A percentile compares a stretch with the other conserved stretches of the same genome.
These are phyloP conservation scores for Motacilla alba DNA, from an alignment of 2,113 vertebrate genomes.

Conservation along the genomic window DNA sequence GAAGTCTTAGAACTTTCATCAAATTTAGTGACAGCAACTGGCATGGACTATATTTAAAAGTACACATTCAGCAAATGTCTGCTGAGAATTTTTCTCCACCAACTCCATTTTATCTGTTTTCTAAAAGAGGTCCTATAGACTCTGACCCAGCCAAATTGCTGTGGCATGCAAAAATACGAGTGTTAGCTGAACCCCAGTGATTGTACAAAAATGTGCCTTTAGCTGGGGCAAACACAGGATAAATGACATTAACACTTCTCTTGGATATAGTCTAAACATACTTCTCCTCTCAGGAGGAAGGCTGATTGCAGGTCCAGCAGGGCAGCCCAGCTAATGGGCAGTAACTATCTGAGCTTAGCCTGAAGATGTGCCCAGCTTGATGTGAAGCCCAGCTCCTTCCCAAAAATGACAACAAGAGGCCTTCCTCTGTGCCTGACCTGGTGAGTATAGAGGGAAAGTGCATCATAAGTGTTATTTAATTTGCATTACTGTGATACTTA, in stretches of 20 bases:
- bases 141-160: slow-evolving; percentile 22
- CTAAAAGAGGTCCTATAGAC: background rate
- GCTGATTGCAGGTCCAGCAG: background rate
- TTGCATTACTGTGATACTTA: slow-evolving; percentile 12
- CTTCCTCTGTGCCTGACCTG: background rate
- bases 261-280: background rate
- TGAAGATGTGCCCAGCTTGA: background rate
- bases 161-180: slow-evolving; percentile 38
- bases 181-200: slow-evolving; percentile 13
- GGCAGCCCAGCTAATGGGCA: background rate
- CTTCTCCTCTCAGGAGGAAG: background rate
- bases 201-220: background rate
- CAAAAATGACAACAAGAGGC: background rate
- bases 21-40: background rate
- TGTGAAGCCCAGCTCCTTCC: background rate
- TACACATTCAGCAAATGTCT: background rate
- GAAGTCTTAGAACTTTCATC: background rate
- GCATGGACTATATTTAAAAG: background rate
- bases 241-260: slow-evolving; percentile 17
- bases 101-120: slow-evolving; percentile 30
- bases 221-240: slow-evolving; percentile 11
- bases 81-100: background rate
- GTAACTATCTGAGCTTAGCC: background rate
- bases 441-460: background rate
- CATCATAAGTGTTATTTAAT: slow-evolving; percentile 18